Conservation (phyloP, 2,888 invertebrate species). For the Nemotelus nigrinus region DNA sequence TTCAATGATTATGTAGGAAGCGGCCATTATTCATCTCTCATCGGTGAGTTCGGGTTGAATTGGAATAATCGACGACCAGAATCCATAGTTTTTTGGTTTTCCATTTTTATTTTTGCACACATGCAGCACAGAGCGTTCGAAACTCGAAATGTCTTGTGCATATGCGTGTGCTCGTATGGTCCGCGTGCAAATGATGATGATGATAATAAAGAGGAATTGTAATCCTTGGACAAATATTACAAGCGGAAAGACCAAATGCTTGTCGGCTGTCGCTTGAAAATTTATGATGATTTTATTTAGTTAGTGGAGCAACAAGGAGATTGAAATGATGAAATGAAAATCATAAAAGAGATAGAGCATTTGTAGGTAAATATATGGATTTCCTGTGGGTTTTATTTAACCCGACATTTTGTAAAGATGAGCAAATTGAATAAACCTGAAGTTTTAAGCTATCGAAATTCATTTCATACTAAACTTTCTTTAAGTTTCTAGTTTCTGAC, state of each 20-base stretch:
- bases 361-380: not conserved
- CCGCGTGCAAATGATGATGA: constrained; percentile 12
- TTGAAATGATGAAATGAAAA: constrained; percentile 15
- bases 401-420: no score
- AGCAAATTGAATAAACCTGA: no score
- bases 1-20: constrained; percentile 52
- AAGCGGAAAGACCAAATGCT: constrained; percentile 43
- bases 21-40: constrained; percentile 65
- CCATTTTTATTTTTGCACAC: constrained; percentile 6
- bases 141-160: constrained; percentile 3
- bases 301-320: constrained; percentile 4
- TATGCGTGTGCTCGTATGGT: not conserved
- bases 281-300: constrained; percentile 44
- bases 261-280: constrained; percentile 33
- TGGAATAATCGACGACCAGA: constrained; percentile 13
- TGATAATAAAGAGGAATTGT: constrained; percentile 43
- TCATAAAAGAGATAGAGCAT: not conserved
- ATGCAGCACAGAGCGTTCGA: constrained; percentile 15
- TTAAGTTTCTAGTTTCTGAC: no score
- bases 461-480: no score
- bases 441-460: no score
- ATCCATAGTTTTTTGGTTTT: not conserved
- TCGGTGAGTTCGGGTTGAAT: constrained; percentile 34
- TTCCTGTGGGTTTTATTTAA: no score
- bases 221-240: constrained; percentile 45